Evolutionary conservation across 2,888 invertebrate species (phyloP).

Genomic region (Lasioglossum malachurum): DNA sequence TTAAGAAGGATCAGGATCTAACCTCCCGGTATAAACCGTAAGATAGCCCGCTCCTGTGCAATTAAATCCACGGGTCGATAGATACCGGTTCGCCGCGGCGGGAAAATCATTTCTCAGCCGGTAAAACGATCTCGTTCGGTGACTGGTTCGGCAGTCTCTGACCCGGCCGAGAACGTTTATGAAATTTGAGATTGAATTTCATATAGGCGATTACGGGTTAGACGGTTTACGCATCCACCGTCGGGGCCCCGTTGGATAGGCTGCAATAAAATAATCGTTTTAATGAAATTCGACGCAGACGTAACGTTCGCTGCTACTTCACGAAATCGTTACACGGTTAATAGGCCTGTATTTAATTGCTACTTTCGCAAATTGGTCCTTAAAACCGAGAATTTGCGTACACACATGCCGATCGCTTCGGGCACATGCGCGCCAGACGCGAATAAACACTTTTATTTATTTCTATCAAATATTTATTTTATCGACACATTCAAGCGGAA

Average conservation of each 20-base stretch:
- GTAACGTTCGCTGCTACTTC: neutral
- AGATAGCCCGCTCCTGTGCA: slow-evolving; percentile 61
- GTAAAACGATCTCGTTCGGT: slow-evolving; percentile 42
- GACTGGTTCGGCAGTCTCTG: slow-evolving; percentile 14
- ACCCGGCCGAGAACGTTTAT: neutral
- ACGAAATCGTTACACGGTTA: neutral
- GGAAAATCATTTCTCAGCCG: slow-evolving; percentile 52
- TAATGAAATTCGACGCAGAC: neutral
- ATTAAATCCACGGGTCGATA: slow-evolving; percentile 72
- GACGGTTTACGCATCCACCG: neutral
- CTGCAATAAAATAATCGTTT: neutral
- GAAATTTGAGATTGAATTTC: slow-evolving; percentile 18
- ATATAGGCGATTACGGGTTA: neutral
- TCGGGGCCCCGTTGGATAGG: neutral
- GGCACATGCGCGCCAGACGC: neutral
- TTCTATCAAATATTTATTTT: neutral
- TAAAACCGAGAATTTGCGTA: neutral
- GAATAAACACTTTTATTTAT: neutral
- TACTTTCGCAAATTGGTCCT: neutral
- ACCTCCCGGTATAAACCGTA: slow-evolving; percentile 58
- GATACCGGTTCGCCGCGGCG: slow-evolving; percentile 22
- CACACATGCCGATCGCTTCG: neutral
- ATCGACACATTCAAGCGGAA: neutral
- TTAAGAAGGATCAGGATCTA: slow-evolving; percentile 69
- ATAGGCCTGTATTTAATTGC: neutral